These are phyloP conservation scores for Xiphophorus birchmanni DNA, from an alignment of 2,797 vertebrate genomes.

Conservation along the genomic window DNA sequence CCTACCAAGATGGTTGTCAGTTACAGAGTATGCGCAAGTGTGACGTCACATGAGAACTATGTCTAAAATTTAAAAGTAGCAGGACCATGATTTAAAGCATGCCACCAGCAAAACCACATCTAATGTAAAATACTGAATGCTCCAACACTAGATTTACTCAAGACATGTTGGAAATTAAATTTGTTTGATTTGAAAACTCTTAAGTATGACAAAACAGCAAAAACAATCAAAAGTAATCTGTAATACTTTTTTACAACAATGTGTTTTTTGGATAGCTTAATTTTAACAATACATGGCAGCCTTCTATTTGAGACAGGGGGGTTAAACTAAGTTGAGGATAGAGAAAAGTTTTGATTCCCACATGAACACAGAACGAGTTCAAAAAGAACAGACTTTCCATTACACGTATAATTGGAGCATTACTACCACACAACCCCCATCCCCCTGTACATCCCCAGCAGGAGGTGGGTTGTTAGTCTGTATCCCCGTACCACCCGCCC, in stretches of 20 bases:
- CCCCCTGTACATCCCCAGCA: slow-evolving; percentile 50
- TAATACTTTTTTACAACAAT: background rate
- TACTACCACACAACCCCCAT: slow-evolving; percentile 46
- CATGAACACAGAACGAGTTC: slow-evolving; percentile 27
- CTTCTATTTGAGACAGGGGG: slow-evolving; percentile 18
- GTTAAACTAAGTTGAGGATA: slow-evolving; percentile 40
- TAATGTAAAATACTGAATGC: background rate
- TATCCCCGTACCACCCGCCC: slow-evolving; percentile 55
- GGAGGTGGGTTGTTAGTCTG: slow-evolving; percentile 73
- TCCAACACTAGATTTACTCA: background rate
- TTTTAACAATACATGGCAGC: slow-evolving; percentile 4
- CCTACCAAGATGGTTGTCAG: too few relatives aligned
- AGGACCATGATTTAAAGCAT: background rate
- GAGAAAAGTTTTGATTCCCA: slow-evolving; percentile 19
- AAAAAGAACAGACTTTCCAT: slow-evolving; percentile 59
- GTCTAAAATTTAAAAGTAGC: background rate
- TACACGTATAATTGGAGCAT: slow-evolving; percentile 71
- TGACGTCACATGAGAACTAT: too few relatives aligned
- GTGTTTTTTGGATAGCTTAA: background rate
- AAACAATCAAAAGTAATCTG: background rate
- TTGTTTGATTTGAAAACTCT: background rate
- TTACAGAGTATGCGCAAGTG: too few relatives aligned
- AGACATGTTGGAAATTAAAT: background rate
- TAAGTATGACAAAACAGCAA: background rate
- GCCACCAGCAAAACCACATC: background rate